A percentile compares a stretch with the other conserved stretches of the same genome.
phyloP scores from a whole-genome alignment of 1,140 invertebrate genomes.

The Maconellicoccus hirsutus region DNA sequence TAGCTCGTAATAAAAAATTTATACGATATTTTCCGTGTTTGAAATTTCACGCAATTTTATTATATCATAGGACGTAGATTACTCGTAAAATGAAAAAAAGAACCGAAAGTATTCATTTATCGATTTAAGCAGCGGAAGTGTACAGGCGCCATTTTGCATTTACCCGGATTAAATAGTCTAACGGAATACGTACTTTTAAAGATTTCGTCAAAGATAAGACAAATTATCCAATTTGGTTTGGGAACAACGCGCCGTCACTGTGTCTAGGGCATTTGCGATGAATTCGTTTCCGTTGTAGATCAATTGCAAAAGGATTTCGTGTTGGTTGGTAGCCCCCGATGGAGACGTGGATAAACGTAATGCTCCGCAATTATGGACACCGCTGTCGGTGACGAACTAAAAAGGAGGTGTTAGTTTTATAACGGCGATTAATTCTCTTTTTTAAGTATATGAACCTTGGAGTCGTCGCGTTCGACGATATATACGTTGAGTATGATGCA shows the following conservation, averaged over 20 bases:
- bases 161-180: no score
- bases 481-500: constrained; percentile 24
- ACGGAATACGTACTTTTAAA: neutral
- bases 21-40: no score
- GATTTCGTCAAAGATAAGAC: constrained; percentile 10
- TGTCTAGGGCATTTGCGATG: constrained; percentile 11
- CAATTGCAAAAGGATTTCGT: neutral
- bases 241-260: neutral
- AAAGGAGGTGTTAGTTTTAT: neutral
- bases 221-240: constrained; percentile 15
- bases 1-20: neutral
- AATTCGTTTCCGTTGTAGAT: neutral
- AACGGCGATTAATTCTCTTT: no score
- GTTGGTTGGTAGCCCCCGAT: neutral
- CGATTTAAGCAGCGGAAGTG: no score
- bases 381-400: constrained; percentile 2
- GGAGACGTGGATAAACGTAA: neutral
- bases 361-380: neutral
- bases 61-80: no score
- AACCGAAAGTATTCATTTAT: no score
- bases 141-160: no score
- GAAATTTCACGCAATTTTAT: no score
- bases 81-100: no score
- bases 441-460: constrained; percentile 10
- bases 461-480: constrained; percentile 9